A percentile compares a stretch with the other conserved stretches of the same genome.
Evolutionary conservation across 2,797 vertebrate genomes (phyloP).

Genomic region (Pseudomugil gertrudae): DNA sequence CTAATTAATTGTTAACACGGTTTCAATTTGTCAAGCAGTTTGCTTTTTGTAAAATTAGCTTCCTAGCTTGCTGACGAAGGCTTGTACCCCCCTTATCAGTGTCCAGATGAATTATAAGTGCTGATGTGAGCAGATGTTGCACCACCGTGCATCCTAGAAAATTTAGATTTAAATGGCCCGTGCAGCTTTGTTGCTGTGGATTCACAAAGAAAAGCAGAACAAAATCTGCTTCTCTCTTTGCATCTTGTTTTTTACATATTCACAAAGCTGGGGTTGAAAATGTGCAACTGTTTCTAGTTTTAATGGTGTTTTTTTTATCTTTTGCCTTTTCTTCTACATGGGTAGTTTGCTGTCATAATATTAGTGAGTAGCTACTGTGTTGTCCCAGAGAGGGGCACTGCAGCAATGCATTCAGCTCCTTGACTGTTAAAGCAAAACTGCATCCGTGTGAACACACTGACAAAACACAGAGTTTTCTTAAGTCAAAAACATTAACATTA

Average conservation of each 20-base stretch:
- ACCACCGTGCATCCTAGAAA: slow-evolving; percentile 21
- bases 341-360: slow-evolving; percentile 16
- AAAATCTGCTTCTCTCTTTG: background rate
- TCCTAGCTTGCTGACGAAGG: slow-evolving; percentile 65
- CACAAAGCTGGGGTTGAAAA: too few relatives aligned
- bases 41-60: slow-evolving; percentile 53
- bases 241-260: too few relatives aligned
- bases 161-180: slow-evolving; percentile 39
- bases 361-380: slow-evolving; percentile 60
- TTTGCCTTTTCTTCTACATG: background rate
- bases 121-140: slow-evolving; percentile 67
- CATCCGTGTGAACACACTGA: slow-evolving; percentile 21
- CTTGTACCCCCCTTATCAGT: slow-evolving; percentile 59
- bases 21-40: slow-evolving; percentile 76
- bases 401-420: slow-evolving; percentile 57
- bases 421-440: slow-evolving; percentile 17
- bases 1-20: slow-evolving; percentile 79
- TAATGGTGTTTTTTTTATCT: background rate
- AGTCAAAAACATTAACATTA: slow-evolving; percentile 5
- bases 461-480: slow-evolving; percentile 19
- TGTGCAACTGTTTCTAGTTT: too few relatives aligned
- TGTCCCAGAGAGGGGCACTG: slow-evolving; percentile 80
- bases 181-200: slow-evolving; percentile 9
- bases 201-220: slow-evolving; percentile 4
- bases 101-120: slow-evolving; percentile 71